phyloP scores from a whole-genome alignment of 2,113 vertebrate genomes.

The Nettapus auritus region DNA sequence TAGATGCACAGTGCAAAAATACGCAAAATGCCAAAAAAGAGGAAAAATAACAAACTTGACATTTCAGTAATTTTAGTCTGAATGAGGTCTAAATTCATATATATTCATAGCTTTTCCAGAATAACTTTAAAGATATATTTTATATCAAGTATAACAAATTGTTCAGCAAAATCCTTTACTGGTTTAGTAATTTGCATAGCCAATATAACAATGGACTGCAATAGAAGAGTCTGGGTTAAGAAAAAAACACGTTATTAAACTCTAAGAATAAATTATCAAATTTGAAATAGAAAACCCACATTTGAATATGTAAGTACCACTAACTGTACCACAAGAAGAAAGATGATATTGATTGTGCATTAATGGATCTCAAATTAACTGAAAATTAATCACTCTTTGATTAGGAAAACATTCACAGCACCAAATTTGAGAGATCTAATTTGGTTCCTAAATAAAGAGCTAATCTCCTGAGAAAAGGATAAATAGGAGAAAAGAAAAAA shows the following conservation, averaged over 20 bases:
- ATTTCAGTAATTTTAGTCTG: neutral
- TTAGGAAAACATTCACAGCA: constrained; percentile 8
- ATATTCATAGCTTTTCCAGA: neutral
- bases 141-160: neutral
- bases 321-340: neutral
- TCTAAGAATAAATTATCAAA: neutral
- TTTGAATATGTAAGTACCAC: neutral
- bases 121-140: neutral
- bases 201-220: neutral
- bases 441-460: constrained; percentile 30
- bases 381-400: constrained; percentile 26
- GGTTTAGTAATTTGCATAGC: neutral
- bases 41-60: neutral
- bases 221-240: neutral
- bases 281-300: neutral
- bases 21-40: neutral
- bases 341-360: neutral
- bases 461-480: neutral
- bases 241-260: neutral
- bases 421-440: neutral
- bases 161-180: neutral
- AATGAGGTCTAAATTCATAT: neutral
- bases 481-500: neutral
- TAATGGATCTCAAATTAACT: constrained; percentile 1
- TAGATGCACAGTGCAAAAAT: neutral